Base-by-base conservation (phyloP, 2,797 vertebrate genomes). In the Discoglossus pictus region DNA sequence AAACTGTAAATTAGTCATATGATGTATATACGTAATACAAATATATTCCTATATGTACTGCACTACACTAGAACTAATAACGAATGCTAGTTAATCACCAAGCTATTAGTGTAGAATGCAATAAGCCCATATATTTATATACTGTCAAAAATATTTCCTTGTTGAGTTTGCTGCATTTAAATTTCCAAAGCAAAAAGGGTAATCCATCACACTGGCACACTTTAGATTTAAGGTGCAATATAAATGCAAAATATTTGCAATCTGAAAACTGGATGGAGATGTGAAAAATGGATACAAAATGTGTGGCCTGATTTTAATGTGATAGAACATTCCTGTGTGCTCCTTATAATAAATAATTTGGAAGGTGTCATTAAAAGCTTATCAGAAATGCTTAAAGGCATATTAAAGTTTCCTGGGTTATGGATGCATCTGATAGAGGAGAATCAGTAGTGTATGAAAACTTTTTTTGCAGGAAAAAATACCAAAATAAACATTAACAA, bases 161-260 rank as follows among this genome's bases (percentile, higher is more conserved):
- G 25, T 62, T 69, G 58, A 38, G 42, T 69, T 69, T 38, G 50
- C 46, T 23, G 17, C 59, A 55, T 70, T 70, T 55, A 55, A 20
- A 55, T 69, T 62, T 69, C 65, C 23, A 44, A 55, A 55, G 59
- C 51, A 56, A 62, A 55, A 69, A 34, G 15, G 47, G 43, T 10
- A 44, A 70, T 70, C 67, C 39, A 70, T 70, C 58, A 62, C 67
- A 8, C 15, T 56, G 51, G 23, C 67, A 63, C 21, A 48, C 34
- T 46, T 42, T 24, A 70, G 67, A 70, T 70, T 70, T 70, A 70
- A 62, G 60, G 67, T 56, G 59, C 52, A 70, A 70, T 70, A 70
- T 70, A 70, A 70, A 70, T 70, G 67, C 67, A 50, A 70, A 70
- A 70, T 70, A 70, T 70, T 34, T 70, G 59, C 56, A 51, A 70